These are phyloP conservation scores for Gymnobelideus leadbeateri DNA, from an alignment of 2,113 vertebrate species.

Conservation along the genomic window DNA sequence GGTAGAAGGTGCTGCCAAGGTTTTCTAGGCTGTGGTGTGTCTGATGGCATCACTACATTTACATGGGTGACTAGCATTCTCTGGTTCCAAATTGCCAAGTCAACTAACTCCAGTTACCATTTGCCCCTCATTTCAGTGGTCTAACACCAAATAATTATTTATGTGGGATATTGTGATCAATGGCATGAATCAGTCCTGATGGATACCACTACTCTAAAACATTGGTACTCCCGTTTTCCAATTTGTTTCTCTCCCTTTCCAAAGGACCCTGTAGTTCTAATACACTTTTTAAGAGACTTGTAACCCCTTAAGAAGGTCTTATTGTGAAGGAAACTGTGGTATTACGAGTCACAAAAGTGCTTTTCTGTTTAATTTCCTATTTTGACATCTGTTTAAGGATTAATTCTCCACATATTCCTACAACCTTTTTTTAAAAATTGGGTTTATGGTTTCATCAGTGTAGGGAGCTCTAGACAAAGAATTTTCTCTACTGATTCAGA, in stretches of 20 bases:
- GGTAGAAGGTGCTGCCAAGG: conserved; percentile 9
- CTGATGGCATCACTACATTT: conserved; percentile 30
- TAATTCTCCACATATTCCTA: too few relatives aligned
- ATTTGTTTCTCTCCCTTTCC: not conserved
- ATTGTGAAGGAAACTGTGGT: too few relatives aligned
- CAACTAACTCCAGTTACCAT: not conserved
- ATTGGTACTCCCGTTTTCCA: not conserved
- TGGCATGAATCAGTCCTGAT: not conserved
- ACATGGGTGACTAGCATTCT: conserved; percentile 31
- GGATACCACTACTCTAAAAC: not conserved
- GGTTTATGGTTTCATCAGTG: not conserved
- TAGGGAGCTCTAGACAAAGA: not conserved
- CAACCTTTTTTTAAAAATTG: not conserved
- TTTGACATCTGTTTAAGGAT: too few relatives aligned
- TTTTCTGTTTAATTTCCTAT: too few relatives aligned
- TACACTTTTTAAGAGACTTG: not conserved
- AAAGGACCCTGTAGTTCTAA: not conserved
- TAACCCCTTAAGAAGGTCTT: too few relatives aligned
- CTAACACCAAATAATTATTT: not conserved
- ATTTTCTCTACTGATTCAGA: not conserved
- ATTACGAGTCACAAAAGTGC: too few relatives aligned
- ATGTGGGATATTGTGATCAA: not conserved
- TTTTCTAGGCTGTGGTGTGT: conserved; percentile 8
- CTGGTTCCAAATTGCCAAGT: conserved; percentile 44
- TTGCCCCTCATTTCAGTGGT: not conserved